Evolutionary conservation across 2,797 vertebrate species (phyloP).

Genomic region (Sitta carolinensis): DNA sequence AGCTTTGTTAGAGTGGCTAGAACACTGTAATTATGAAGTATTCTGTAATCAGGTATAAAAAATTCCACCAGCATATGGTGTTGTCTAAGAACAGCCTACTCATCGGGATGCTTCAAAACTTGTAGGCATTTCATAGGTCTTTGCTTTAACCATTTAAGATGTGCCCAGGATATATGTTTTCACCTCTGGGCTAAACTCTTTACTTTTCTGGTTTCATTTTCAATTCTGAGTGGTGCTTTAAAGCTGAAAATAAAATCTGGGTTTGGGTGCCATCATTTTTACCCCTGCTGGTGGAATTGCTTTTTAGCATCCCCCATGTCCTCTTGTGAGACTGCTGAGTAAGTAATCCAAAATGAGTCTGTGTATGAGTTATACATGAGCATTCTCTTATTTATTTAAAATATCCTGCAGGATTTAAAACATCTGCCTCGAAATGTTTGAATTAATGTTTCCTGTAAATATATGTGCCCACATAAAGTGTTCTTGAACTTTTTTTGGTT

Average conservation of each 20-base stretch:
- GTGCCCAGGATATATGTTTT: neutral
- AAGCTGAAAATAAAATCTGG: neutral
- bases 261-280: neutral
- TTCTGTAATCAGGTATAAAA: neutral
- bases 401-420: neutral
- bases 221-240: neutral
- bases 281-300: neutral
- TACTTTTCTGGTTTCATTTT: neutral
- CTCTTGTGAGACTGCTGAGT: neutral
- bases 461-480: neutral
- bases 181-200: neutral
- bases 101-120: neutral
- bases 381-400: neutral
- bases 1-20: neutral
- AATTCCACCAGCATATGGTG: neutral
- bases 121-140: neutral
- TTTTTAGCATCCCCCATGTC: neutral
- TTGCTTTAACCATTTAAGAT: neutral
- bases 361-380: neutral
- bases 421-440: neutral
- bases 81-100: fast-evolving
- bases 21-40: neutral
- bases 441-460: neutral
- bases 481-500: neutral
- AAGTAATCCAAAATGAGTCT: neutral